phyloP scores from a whole-genome alignment of 2,888 invertebrate genomes.

The Clostera curtula region DNA sequence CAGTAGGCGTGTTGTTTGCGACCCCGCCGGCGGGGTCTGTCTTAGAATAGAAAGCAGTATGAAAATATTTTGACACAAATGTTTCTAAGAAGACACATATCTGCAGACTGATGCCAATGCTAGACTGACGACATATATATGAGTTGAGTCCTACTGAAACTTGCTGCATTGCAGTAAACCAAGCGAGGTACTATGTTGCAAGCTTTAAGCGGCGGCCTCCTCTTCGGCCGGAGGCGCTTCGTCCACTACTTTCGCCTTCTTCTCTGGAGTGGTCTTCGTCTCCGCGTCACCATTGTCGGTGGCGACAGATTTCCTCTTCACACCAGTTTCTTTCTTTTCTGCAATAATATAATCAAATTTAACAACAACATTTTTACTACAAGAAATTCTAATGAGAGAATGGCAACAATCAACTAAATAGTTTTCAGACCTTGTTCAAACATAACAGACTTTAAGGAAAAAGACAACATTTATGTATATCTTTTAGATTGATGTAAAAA shows the following conservation, averaged over 20 bases:
- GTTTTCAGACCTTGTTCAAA: too few species aligned
- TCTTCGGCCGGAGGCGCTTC: constrained; percentile 73
- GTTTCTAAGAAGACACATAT: too few species aligned
- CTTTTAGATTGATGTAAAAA: too few species aligned
- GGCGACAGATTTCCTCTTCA: constrained; percentile 82
- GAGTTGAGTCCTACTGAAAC: constrained; percentile 66
- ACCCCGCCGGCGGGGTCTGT: too few species aligned
- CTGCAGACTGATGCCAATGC: too few species aligned
- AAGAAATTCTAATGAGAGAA: too few species aligned
- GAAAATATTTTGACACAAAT: too few species aligned
- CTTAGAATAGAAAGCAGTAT: too few species aligned
- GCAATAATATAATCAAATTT: constrained; percentile 26
- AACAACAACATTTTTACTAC: not conserved
- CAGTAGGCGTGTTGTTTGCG: too few species aligned
- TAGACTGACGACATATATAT: constrained; percentile 46
- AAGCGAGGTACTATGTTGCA: constrained; percentile 32
- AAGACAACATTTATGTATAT: too few species aligned
- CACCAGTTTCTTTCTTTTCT: constrained; percentile 70
- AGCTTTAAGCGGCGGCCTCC: constrained; percentile 73
- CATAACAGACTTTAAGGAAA: too few species aligned
- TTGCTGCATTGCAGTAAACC: constrained; percentile 72
- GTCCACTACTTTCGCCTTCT: constrained; percentile 82
- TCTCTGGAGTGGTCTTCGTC: constrained; percentile 80
- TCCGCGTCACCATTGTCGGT: constrained; percentile 73
- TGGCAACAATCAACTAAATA: not conserved